Conservation (phyloP, 2,888 invertebrate genomes). For the Caenorhabditis macrosperma region DNA sequence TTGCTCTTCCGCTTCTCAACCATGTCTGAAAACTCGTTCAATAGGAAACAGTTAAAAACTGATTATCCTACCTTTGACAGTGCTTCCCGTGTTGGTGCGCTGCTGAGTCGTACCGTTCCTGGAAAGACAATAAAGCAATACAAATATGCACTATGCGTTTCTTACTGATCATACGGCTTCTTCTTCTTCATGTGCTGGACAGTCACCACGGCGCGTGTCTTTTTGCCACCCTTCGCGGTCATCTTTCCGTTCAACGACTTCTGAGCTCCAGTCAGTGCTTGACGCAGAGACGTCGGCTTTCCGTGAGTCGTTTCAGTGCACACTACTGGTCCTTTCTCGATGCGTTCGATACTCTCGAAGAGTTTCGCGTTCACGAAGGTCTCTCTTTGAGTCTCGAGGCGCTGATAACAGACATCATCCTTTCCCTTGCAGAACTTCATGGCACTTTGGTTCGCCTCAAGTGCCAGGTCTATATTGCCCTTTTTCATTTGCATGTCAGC, state of each 20-base stretch:
- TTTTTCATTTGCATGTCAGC: slow-evolving; percentile 79
- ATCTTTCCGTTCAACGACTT: slow-evolving; percentile 60
- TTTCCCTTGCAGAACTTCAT: slow-evolving; percentile 80
- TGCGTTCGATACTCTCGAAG: slow-evolving; percentile 79
- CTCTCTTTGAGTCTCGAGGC: slow-evolving; percentile 77
- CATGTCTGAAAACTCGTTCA: slow-evolving; percentile 14
- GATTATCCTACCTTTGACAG: slow-evolving; percentile 31
- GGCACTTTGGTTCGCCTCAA: slow-evolving; percentile 76
- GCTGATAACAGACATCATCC: slow-evolving; percentile 65
- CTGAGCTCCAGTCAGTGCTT: slow-evolving; percentile 70
- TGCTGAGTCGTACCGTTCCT: slow-evolving; percentile 37
- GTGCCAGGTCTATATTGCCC: slow-evolving; percentile 78
- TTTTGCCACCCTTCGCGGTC: slow-evolving; percentile 58
- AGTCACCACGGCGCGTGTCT: slow-evolving; percentile 54
- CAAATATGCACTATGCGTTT: neutral
- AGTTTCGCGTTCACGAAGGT: slow-evolving; percentile 79
- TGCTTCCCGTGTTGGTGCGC: slow-evolving; percentile 28
- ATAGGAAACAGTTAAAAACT: neutral
- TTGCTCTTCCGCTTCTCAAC: slow-evolving; percentile 45
- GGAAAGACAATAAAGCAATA: slow-evolving; percentile 11
- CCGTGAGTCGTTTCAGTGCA: slow-evolving; percentile 42
- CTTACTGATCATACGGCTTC: slow-evolving; percentile 58
- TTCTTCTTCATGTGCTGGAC: slow-evolving; percentile 68
- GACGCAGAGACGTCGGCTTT: slow-evolving; percentile 67
- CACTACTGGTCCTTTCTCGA: slow-evolving; percentile 75